Conservation (phyloP, 2,888 invertebrate species). For the Drepana falcataria region DNA sequence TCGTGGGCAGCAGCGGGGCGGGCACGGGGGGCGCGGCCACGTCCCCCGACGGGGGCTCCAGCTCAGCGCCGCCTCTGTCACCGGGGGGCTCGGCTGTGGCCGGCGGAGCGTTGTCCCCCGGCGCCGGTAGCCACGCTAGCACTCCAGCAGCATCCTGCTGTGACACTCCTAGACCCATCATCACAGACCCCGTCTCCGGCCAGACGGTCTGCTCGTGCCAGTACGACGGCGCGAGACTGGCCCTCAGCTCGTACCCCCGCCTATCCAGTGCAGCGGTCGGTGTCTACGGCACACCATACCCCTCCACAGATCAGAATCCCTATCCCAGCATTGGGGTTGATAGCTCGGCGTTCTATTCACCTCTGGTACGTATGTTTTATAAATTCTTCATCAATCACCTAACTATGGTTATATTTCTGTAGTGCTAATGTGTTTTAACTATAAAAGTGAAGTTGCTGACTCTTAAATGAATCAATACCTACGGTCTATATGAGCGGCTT, state of each 20-base stretch:
- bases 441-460: no score
- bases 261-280: slow-evolving; percentile 87
- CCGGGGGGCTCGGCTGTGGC: slow-evolving; percentile 84
- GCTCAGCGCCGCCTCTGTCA: slow-evolving; percentile 86
- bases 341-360: slow-evolving; percentile 96
- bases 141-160: slow-evolving; percentile 84
- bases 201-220: slow-evolving; percentile 97
- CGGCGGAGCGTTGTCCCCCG: slow-evolving; percentile 78
- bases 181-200: slow-evolving; percentile 95
- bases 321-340: slow-evolving; percentile 96
- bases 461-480: no score
- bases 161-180: slow-evolving; percentile 93
- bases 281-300: slow-evolving; percentile 92
- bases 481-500: no score
- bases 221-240: slow-evolving; percentile 92
- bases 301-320: slow-evolving; percentile 93
- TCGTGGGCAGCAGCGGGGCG: slow-evolving; percentile 86
- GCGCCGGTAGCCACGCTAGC: slow-evolving; percentile 73
- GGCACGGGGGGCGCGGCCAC: slow-evolving; percentile 86
- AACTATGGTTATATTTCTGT: no score
- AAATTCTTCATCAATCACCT: no score
- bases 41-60: slow-evolving; percentile 83
- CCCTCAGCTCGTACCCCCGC: slow-evolving; percentile 88
- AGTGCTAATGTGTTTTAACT: no score
- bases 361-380: slow-evolving; percentile 86